A percentile compares a stretch with the other conserved stretches of the same genome.
Conservation (phyloP, 2,797 vertebrate genomes). For the Periparus ater region DNA sequence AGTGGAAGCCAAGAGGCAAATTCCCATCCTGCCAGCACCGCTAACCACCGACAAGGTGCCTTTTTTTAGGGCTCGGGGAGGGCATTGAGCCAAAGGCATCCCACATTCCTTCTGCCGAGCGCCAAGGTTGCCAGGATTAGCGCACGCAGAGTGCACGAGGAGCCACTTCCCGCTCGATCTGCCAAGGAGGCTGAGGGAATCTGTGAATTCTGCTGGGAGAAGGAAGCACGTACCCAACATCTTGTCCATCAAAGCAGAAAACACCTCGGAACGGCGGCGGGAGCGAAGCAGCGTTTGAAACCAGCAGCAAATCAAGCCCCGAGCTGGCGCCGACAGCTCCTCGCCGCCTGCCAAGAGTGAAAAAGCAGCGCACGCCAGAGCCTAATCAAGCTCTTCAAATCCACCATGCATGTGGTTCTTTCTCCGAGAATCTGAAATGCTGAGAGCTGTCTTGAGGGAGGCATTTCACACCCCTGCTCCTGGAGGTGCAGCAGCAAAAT, state of each 20-base stretch:
- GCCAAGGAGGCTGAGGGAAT: conserved; percentile 28
- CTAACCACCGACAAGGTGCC: conserved; percentile 11
- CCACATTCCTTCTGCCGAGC: conserved; percentile 50
- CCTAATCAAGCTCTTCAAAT: background rate
- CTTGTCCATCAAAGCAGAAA: conserved; percentile 46
- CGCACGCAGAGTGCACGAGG: background rate
- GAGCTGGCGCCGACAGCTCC: background rate
- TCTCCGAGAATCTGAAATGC: background rate
- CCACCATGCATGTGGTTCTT: background rate
- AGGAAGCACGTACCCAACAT: background rate
- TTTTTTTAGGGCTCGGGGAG: conserved; percentile 34
- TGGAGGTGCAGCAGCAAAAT: background rate
- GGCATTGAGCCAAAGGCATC: conserved; percentile 38
- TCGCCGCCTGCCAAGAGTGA: conserved; percentile 1
- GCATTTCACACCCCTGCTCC: background rate
- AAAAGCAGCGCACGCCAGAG: background rate
- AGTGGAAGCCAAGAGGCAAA: background rate
- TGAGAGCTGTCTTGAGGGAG: conserved; percentile 34
- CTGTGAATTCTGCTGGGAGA: conserved; percentile 3
- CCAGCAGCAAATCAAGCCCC: background rate
- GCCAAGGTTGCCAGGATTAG: conserved; percentile 35
- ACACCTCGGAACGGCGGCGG: background rate
- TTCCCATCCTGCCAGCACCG: background rate
- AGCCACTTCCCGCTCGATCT: conserved; percentile 8
- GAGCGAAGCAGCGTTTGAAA: background rate